phyloP scores from a whole-genome alignment of 2,113 vertebrate genomes.

The Capra hircus region DNA sequence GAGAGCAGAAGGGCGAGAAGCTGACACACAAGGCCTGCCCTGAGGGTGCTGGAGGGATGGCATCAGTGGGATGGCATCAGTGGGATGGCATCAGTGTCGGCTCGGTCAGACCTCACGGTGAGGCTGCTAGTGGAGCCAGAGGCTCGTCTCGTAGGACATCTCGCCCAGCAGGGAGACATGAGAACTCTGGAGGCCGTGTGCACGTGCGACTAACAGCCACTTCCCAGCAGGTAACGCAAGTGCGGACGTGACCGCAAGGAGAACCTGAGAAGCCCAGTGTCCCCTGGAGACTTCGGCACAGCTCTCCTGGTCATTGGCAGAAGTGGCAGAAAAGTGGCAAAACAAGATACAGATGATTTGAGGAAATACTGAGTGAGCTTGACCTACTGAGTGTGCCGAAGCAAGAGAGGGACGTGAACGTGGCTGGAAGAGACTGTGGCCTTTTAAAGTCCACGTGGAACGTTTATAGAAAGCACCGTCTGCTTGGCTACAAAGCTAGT shows the following conservation, averaged over 20 bases:
- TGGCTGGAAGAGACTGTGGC: background rate
- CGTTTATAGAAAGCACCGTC: background rate
- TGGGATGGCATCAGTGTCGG: fast-evolving
- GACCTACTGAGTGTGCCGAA: background rate
- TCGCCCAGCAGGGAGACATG: background rate
- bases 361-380: no score
- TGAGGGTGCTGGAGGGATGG: background rate
- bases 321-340: background rate
- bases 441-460: no score
- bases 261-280: fast-evolving
- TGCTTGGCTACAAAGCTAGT: background rate
- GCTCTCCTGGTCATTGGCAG: fast-evolving
- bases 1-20: background rate
- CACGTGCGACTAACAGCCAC: fast-evolving
- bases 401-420: fast-evolving
- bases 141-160: background rate
- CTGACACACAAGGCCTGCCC: fast-evolving
- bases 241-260: fast-evolving
- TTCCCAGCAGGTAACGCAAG: background rate
- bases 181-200: no score
- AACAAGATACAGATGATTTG: background rate
- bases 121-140: background rate
- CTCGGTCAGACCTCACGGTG: background rate
- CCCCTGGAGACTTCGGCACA: background rate
- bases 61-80: fast-evolving